Evolutionary conservation across 2,113 vertebrate species (phyloP).

Genomic region (Sinosuthora webbiana): DNA sequence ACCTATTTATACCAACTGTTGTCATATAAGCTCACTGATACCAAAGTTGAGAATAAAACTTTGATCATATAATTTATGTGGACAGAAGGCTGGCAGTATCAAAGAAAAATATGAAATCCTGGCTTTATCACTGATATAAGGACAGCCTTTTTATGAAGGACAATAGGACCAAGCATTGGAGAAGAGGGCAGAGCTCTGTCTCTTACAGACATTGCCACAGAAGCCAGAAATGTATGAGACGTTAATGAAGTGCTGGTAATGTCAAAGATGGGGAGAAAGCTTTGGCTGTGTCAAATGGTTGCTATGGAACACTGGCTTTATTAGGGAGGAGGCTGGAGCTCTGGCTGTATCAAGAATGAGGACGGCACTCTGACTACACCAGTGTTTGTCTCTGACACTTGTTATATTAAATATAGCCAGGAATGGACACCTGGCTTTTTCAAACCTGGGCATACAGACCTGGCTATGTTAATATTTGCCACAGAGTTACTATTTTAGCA

Average conservation of each 20-base stretch:
- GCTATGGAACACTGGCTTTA: not conserved
- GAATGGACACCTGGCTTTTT: not conserved
- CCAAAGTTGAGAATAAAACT: not conserved
- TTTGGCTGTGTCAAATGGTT: not conserved
- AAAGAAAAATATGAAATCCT: not conserved
- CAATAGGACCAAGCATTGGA: rapidly evolving
- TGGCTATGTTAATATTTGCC: not conserved
- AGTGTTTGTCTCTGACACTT: not conserved
- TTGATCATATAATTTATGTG: not conserved
- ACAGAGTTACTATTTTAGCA: not conserved
- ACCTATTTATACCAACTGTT: not conserved
- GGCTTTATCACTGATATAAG: not conserved
- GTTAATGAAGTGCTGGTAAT: not conserved
- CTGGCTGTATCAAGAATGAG: not conserved
- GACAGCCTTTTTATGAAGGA: not conserved
- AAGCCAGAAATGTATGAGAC: not conserved
- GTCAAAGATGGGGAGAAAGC: not conserved
- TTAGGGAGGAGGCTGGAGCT: not conserved
- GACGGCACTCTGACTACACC: not conserved
- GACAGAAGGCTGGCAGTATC: not conserved
- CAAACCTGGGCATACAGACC: not conserved
- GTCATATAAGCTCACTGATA: not conserved
- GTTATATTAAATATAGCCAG: not conserved
- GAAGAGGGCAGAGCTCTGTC: not conserved
- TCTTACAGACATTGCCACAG: not conserved